Base-by-base conservation (phyloP, 2,797 vertebrate genomes). In the Hirundo rustica region DNA sequence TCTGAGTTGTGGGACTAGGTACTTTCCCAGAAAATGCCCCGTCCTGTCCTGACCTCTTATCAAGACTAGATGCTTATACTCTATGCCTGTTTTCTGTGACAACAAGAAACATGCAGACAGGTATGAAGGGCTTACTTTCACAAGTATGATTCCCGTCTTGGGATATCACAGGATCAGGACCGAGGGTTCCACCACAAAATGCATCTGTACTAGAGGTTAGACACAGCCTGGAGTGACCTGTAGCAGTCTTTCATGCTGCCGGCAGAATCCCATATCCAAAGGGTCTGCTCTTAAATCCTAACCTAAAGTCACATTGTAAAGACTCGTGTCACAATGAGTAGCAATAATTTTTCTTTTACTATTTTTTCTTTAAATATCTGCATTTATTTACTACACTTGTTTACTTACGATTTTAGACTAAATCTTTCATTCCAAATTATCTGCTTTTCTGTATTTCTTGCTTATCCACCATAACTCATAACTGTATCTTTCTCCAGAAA, bases 391-490 rank as follows among this genome's bases (percentile, higher is more conserved):
- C 32, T 19, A 26, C 5, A 25, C 53, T 30, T 53, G 62, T 62
- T 76, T 48, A 38, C 30, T 76, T 30, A 16, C 53, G 53, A 51
- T 34, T 48, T 75, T 7, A 67, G 44, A 55, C 7, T 16, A 60
- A 21, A 23, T 26, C 13, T 47, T 89, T 65, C 11, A 1, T 7
- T 30, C 40, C 36, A 47, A 25, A 62, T 66, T 40, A 64, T 32
- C 30, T 74, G 44, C 12, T n/a, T 25, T 22, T 42, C 51, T 13
- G 7, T 34, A 58, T 38, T 74, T 81, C 34, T 42, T 11, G 25
- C 11, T 38, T 20, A 20, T 30, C 18, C 5, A 4, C 38, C 27
- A 10, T 0, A 5, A 13, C 13, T 25, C 2, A 0, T 44, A 81
- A 25, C 36, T 12, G 20, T 12, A 38, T 16, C 15, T 65, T 40